Evolutionary conservation across 2,797 vertebrate species (phyloP), one percentile per base, ranked within the genome.

Genomic region (Tauraco hartlaubi): DNA sequence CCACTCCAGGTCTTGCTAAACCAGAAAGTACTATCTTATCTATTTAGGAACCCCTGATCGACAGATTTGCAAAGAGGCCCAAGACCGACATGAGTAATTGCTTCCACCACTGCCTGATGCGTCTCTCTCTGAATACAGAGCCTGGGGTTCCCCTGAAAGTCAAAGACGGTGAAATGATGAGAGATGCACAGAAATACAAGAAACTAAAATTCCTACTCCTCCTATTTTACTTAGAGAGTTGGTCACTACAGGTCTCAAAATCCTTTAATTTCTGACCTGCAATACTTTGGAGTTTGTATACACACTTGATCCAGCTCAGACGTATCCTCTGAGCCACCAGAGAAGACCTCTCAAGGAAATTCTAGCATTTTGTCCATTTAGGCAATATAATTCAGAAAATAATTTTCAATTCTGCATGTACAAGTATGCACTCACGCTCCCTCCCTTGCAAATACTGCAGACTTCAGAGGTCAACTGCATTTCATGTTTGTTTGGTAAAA

Each of bases 71-170:
- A 15, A 41, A 63, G 22, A 39, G 31, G 29, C 11, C 28, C 26
- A 48, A 43, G 7, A 16, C 3, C 26, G 26, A 37, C 35, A 66
- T 15, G 46, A 61, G 12, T 22, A 67, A 28, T 14, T 59, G 33
- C 46, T 51, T 58, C 29, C 20, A 64, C 31, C 0, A 0, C 31
- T 69, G 68, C 39, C 29, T 54, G 35, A 58, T 0, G 1, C 1
- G 0, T 51, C 33, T 11, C 6, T 29, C 23, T 64, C 71, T 51
- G 15, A 58, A 79, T 3, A 28, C 1, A 59, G 31, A 48, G 23
- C 8, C 23, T 31, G 13, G 20, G 4, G 16, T 21, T 80, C 15
- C 56, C 41, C 10, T 67, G 25, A 12, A 76, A 85, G 68, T 37
- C 51, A 79, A 52, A 35, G 33, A 43, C 0, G 1, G 55, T 16